Evolutionary conservation across 2,113 vertebrate species (phyloP), one percentile per base, ranked within the genome.

Genomic region (Xiphorhynchus elegans): DNA sequence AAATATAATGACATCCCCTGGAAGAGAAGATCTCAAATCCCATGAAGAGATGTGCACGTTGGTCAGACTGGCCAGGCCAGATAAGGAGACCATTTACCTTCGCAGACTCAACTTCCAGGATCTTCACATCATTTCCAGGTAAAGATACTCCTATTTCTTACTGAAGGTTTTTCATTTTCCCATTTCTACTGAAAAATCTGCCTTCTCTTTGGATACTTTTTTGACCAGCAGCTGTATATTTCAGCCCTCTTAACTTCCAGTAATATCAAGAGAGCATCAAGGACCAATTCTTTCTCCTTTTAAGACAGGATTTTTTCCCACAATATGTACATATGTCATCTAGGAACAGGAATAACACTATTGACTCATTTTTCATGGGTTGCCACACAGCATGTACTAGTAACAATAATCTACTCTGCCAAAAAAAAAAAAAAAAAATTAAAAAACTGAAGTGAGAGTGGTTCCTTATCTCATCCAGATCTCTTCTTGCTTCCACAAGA

Each of bases 391-490:
- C 19, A 81, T 12, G 12, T 7, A 29, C 25, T 58, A 66, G 24
- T 49, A 67, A 56, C 10, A 26, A 35, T 2, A n/a, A 10, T 5
- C 31, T 70, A 55, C 13, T 0, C 0, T 25, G 42, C 3, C 5
- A 62, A 82, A 59, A 46, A 73, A 53, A 17, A 28, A 10, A 7
- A 19, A 33, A 53, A 31, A 31, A 18, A 10, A 35, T 37, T 37
- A 53, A 53, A 29, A 52, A 46, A 20, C 5, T 56, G 9, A 85
- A 74, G 13, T 7, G 14, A 67, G 23, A 68, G 5, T 12, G 3
- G 4, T 42, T 63, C 13, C 26, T 62, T 31, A 52, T 31, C 28
- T 47, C 52, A 84, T 20, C 26, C 72, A 78, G 10, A 31, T 28
- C 39, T 13, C 46, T 23, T 78, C 26, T 37, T 44, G 31, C 37